These are phyloP conservation scores for Chunga burmeisteri DNA, from an alignment of 2,113 vertebrate species.

Conservation along the genomic window DNA sequence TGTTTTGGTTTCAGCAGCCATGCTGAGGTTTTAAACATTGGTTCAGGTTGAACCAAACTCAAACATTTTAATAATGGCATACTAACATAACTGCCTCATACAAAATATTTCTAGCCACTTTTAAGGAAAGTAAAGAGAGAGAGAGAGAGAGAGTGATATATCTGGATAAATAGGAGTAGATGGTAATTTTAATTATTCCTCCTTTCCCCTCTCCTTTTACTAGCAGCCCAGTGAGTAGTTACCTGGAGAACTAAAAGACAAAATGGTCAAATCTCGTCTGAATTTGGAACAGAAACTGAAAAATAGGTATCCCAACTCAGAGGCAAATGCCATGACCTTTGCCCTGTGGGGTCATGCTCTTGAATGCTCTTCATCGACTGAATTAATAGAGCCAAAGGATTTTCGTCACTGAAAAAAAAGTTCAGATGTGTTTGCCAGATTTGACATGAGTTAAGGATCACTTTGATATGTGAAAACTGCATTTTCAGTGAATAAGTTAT, in stretches of 20 bases:
- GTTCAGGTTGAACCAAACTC: not conserved
- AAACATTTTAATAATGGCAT: not conserved
- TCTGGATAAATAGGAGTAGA: not conserved
- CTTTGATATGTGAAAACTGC: slow-evolving; percentile 39
- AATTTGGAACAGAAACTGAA: not conserved
- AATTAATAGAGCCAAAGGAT: not conserved
- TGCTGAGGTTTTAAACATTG: not conserved
- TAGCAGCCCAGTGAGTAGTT: not conserved
- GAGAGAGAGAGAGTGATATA: not conserved
- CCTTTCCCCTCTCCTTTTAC: not conserved
- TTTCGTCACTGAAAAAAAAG: not conserved
- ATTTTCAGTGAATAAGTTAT: not conserved
- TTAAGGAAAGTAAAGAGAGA: not conserved
- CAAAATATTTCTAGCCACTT: not conserved
- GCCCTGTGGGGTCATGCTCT: not conserved
- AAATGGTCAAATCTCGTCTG: not conserved
- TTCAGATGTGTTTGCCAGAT: slow-evolving; percentile 4
- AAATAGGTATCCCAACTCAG: not conserved
- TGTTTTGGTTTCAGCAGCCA: not conserved
- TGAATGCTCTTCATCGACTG: not conserved
- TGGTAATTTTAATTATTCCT: not conserved
- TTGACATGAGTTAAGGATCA: not conserved
- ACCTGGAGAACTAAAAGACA: not conserved
- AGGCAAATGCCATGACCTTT: not conserved
- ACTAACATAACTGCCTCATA: not conserved